Evolutionary conservation across 53 echinoderm and acorn worm species (phyloP), one percentile per base, ranked within the genome.

Genomic region (Crossaster papposus): DNA sequence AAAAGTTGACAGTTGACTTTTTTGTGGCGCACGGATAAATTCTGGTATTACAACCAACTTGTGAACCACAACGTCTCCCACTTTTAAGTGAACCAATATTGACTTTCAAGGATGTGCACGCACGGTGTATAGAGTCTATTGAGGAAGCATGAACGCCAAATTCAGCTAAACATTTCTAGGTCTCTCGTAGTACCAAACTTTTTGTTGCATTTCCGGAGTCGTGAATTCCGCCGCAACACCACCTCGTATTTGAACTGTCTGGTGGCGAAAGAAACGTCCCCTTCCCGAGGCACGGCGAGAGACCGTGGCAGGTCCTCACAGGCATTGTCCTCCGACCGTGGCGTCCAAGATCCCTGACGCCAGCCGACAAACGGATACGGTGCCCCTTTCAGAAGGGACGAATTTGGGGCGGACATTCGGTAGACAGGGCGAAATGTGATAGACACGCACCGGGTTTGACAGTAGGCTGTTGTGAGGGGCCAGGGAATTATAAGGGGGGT

Each of bases 171-270:
- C 22, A 71, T 34, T 52, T 72, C 52, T 20, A 72, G 51, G 35
- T 14, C 54, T 26, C 22, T 58, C 22, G 12, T 58, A 18, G 53
- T 55, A 18, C 58, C 58, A 18, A n/a, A 18, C 58, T 20, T 58
- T 20, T 58, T 15, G 58, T 58, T 20, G 14, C 14, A 58, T 51
- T 62, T 34, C 63, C 22, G 58, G 64, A 64, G 63, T 36, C 36
- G 36, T 14, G 36, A 75, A 36, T 4, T 75, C 20, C 35, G 20
- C 36, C 3, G 4, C 26, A 85, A 85, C 73, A 74, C 51, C 44
- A 31, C 14, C 29, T 17, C 35, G 72, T 85, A 53, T 85, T 85
- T 85, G 85, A 73, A 73, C 74, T 85, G 85, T 70, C 81, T 34
- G 17, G 68, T 14, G 35, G 26, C 73, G 74, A 74, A 74, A 85